These are phyloP conservation scores for Melangyna quadrimaculata DNA, from an alignment of 2,888 invertebrate species.

Conservation along the genomic window DNA sequence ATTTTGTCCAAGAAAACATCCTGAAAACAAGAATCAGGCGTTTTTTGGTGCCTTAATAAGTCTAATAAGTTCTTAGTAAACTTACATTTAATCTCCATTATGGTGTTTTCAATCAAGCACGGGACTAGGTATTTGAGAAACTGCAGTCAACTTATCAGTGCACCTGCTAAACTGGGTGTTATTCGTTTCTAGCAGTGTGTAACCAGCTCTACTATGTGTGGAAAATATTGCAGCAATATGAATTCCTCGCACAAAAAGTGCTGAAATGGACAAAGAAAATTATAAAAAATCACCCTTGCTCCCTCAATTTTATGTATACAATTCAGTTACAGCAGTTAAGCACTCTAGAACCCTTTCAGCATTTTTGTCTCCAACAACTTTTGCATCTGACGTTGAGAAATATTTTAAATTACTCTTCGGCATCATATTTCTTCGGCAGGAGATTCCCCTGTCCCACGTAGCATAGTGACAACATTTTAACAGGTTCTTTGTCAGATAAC, in stretches of 20 bases:
- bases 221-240: conserved; percentile 93
- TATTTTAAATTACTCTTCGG: conserved; percentile 83
- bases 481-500: conserved; percentile 94
- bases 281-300: not conserved
- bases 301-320: conserved; percentile 74
- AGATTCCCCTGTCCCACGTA: conserved; percentile 93
- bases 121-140: conserved; percentile 90
- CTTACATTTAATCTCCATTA: conserved; percentile 93
- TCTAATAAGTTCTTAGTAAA: not conserved
- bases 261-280: conserved; percentile 80
- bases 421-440: conserved; percentile 81
- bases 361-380: conserved; percentile 89
- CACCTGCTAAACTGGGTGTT: conserved; percentile 93
- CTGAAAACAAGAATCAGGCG: conserved; percentile 80
- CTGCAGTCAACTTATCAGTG: conserved; percentile 91
- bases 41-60: no score
- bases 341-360: conserved; percentile 94
- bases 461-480: conserved; percentile 95
- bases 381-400: conserved; percentile 85
- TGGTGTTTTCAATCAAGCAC: conserved; percentile 89
- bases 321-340: conserved; percentile 92
- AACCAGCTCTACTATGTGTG: conserved; percentile 93
- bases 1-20: conserved; percentile 92
- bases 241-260: conserved; percentile 93
- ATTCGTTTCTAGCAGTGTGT: conserved; percentile 90